Percentiles rank a stretch among this genome's conserved stretches.
Evolutionary conservation across 2,888 invertebrate species (phyloP).

Genomic region (Tineola bisselliella): DNA sequence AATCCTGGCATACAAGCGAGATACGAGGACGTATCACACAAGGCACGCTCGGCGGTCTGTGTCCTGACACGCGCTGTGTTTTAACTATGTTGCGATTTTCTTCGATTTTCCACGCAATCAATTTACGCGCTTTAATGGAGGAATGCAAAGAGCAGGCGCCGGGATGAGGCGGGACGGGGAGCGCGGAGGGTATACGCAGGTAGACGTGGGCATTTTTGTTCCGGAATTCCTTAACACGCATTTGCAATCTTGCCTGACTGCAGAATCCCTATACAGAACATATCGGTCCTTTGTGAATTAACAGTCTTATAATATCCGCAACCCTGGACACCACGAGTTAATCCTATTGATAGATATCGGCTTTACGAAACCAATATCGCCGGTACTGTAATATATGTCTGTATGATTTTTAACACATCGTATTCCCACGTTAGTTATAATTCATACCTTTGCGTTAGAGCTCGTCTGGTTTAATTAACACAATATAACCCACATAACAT

Average conservation of each 20-base stretch:
- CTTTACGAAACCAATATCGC: neutral
- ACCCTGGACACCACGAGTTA: neutral
- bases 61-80: conserved; percentile 29
- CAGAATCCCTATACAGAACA: conserved; percentile 6
- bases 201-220: conserved; percentile 57
- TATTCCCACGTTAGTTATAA: conserved; percentile 8
- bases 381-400: neutral
- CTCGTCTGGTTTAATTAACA: conserved; percentile 13
- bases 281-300: neutral
- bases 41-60: conserved; percentile 3
- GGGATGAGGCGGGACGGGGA: conserved; percentile 21
- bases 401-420: neutral
- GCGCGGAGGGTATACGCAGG: conserved; percentile 38
- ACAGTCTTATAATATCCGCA: neutral
- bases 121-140: conserved; percentile 47
- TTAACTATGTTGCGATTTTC: conserved; percentile 47
- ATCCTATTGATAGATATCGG: neutral
- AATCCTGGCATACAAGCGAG: conserved; percentile 6
- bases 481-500: conserved; percentile 5
- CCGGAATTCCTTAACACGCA: conserved; percentile 59
- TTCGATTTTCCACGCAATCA: conserved; percentile 61
- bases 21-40: conserved; percentile 25
- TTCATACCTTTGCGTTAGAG: conserved; percentile 13
- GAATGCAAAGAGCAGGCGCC: conserved; percentile 26
- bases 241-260: conserved; percentile 51